Evolutionary conservation across 2,888 invertebrate species (phyloP).

Genomic region (Ennomos erosarius): DNA sequence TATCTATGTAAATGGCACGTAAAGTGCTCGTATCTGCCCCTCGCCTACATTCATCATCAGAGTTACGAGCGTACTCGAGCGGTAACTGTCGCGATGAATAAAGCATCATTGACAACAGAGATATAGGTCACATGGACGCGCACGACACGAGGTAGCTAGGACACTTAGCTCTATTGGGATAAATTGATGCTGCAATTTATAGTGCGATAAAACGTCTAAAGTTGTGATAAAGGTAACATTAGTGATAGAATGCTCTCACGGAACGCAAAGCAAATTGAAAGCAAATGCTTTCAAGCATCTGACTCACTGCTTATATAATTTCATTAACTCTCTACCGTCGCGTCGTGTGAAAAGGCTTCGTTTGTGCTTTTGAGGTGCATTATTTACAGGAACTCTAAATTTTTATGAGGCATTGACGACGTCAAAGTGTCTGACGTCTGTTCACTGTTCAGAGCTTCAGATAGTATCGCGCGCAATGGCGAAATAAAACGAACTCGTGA

Average conservation of each 20-base stretch:
- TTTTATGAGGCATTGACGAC: conserved; percentile 29
- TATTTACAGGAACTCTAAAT: conserved; percentile 26
- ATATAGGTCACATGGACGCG: conserved; percentile 49
- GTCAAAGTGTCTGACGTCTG: conserved; percentile 24
- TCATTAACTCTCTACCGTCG: too few species aligned
- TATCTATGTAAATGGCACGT: conserved; percentile 27
- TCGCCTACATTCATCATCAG: conserved; percentile 28
- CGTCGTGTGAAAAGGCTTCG: conserved; percentile 2
- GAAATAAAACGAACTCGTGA: conserved; percentile 12
- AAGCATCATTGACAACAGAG: conserved; percentile 45
- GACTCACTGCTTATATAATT: background rate
- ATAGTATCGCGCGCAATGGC: conserved; percentile 15
- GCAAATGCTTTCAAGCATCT: conserved; percentile 12
- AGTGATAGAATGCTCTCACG: conserved; percentile 3
- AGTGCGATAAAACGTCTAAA: conserved; percentile 20
- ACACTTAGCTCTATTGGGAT: conserved; percentile 17
- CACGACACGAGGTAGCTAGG: conserved; percentile 11
- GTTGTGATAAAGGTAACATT: conserved; percentile 20
- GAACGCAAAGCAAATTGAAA: background rate
- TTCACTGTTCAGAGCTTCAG: conserved; percentile 11
- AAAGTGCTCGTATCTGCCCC: conserved; percentile 21
- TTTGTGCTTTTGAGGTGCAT: conserved; percentile 15
- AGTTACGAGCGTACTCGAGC: conserved; percentile 26
- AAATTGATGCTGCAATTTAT: conserved; percentile 28
- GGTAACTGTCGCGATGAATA: conserved; percentile 40